Base-by-base conservation (phyloP, 2,888 invertebrate species). In the Brachyptera risi region DNA sequence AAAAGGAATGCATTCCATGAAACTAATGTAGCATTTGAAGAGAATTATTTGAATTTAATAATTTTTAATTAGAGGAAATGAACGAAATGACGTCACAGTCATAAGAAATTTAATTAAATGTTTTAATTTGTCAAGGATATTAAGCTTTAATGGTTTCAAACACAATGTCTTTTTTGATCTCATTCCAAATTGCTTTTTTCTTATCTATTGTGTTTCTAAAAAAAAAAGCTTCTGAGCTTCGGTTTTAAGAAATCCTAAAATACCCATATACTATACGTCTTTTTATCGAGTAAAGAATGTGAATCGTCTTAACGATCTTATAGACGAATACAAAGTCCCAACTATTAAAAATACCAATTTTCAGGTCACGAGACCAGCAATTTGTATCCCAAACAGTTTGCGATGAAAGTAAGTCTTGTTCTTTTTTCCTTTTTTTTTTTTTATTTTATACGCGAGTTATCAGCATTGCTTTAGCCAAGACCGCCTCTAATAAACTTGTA, bases 281-380 rank as follows among this genome's bases (percentile, higher is more conserved):
- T 17, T 21, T 19, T 3, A 4, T n/a, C 3, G 24, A 24, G n/a
- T 4, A 21, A 47, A 47, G 47, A 47, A 47, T 47, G 47, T 47
- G 4, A 21, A 44, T 17, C 21, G 47, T 17, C 42, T 19, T 42
- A 42, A 47, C 23, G 47, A 47, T 47, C 47, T 5, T 2, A 3
- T 2, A 17, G 23, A 47, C 3, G 47, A 47, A 47, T 47, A 47
- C 47, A 47, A 24, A 47, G 59, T 24, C 19, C 23, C 17, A 13
- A 23, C 47, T 44, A 35, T 60, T 56, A 35, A 60, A 60, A 60
- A 35, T 26, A 51, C 38, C 54, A 58, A 58, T 51, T 61, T 58
- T 61, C 58, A 61, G 58, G 61, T 61, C 61, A 31, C 58, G 24
- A 58, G 58, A 61, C 61, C 38, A 38, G 58, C 58, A 51, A 61